phyloP scores from a whole-genome alignment of 2,888 invertebrate species.

The Parasteatoda lunata region DNA sequence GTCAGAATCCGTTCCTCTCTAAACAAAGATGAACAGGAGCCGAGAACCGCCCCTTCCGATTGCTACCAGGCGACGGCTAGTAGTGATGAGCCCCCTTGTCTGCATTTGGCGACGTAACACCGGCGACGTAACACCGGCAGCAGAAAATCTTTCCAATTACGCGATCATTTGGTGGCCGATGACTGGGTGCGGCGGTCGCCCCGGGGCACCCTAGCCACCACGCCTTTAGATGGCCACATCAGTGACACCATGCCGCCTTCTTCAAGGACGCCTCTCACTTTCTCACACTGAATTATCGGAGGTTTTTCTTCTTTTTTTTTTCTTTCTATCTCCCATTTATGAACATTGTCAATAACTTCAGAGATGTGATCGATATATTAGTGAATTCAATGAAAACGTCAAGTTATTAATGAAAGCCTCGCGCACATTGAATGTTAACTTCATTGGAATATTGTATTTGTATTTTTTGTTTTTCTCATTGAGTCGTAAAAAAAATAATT shows the following conservation, averaged over 20 bases:
- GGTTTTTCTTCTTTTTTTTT: not conserved
- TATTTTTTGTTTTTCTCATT: too few species aligned
- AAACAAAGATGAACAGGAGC: not conserved
- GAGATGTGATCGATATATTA: too few species aligned
- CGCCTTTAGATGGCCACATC: not conserved
- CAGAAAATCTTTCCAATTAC: constrained; percentile 42
- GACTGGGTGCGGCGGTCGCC: constrained; percentile 57
- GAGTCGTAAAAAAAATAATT: too few species aligned
- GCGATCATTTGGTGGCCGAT: constrained; percentile 48
- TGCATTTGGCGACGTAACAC: constrained; percentile 39
- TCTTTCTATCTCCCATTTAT: not conserved
- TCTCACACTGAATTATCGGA: not conserved
- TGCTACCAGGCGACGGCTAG: constrained; percentile 16
- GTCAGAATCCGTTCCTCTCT: not conserved
- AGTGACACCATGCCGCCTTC: not conserved
- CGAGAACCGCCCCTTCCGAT: constrained; percentile 3
- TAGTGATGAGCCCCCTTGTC: too few species aligned
- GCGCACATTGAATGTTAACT: too few species aligned
- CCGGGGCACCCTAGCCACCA: constrained; percentile 23
- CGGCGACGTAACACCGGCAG: constrained; percentile 12
- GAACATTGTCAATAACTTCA: not conserved
- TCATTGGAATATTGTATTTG: too few species aligned
- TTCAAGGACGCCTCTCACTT: not conserved
- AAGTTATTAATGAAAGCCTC: too few species aligned
- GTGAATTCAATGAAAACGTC: too few species aligned